Conservation (phyloP, 35 echinoderm and acorn worm species). For the Heliocidaris tuberculata region DNA sequence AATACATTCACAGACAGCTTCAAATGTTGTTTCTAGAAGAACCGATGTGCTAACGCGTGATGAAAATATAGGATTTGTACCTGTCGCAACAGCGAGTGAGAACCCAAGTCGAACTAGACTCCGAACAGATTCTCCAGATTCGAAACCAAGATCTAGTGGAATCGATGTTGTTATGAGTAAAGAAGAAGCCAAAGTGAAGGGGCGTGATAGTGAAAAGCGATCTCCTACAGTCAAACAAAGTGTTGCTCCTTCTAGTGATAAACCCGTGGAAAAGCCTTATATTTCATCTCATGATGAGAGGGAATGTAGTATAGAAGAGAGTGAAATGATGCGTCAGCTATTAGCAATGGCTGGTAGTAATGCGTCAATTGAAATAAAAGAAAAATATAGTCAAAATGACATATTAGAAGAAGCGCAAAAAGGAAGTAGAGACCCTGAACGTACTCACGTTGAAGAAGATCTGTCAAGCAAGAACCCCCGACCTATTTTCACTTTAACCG, state of each 20-base stretch:
- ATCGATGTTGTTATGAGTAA: not conserved
- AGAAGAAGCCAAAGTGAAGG: not conserved
- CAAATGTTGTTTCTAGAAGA: not conserved
- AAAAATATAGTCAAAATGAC: not conserved
- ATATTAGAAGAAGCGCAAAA: not conserved
- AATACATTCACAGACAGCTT: not conserved
- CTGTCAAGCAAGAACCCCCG: not conserved
- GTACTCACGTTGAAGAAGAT: not conserved
- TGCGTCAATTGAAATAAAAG: not conserved
- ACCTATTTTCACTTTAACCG: constrained; percentile 32
- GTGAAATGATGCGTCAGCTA: constrained; percentile 87
- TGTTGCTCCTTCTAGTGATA: not conserved
- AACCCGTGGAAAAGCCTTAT: not conserved
- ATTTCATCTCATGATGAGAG: constrained; percentile 29
- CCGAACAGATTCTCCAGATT: not conserved
- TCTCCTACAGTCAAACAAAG: not conserved
- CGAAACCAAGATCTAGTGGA: not conserved
- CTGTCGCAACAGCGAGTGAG: not conserved
- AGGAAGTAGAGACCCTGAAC: not conserved
- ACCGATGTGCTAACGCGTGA: not conserved
- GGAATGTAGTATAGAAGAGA: constrained; percentile 60
- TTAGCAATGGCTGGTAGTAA: constrained; percentile 71
- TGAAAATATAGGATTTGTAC: constrained; percentile 13
- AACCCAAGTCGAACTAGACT: constrained; percentile 5
- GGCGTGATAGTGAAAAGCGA: not conserved